A percentile compares a stretch with the other conserved stretches of the same genome.
Evolutionary conservation across 2,888 invertebrate species (phyloP).

Genomic region (Calameuta idolon): DNA sequence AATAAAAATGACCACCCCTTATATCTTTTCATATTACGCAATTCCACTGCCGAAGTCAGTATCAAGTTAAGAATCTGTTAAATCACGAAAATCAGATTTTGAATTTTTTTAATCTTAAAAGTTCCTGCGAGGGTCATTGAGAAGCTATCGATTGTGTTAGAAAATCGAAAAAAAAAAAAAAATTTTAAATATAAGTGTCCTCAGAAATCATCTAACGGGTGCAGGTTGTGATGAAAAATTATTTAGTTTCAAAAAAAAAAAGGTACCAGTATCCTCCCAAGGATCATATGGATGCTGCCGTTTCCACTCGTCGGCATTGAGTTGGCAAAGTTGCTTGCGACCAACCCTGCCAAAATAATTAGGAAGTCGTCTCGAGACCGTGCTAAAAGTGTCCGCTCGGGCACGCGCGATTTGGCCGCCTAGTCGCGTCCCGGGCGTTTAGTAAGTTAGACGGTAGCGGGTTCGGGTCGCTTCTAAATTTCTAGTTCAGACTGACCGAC

Average conservation of each 20-base stretch:
- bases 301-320: slow-evolving; percentile 70
- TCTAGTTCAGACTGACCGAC: slow-evolving; percentile 37
- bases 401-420: slow-evolving; percentile 67
- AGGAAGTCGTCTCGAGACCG: slow-evolving; percentile 77
- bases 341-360: slow-evolving; percentile 82
- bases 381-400: slow-evolving; percentile 75
- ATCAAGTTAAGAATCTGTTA: neutral
- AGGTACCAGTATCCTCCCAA: neutral
- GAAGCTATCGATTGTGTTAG: neutral
- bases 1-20: neutral
- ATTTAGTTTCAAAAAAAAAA: neutral
- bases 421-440: slow-evolving; percentile 69
- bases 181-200: neutral
- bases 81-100: neutral
- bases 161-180: neutral
- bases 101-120: neutral
- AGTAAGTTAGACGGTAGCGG: slow-evolving; percentile 61
- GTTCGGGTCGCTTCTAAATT: slow-evolving; percentile 31
- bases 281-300: slow-evolving; percentile 63
- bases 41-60: neutral
- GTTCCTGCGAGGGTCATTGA: neutral
- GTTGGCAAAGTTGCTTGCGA: slow-evolving; percentile 19
- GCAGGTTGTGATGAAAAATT: neutral
- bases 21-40: neutral
- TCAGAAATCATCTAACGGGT: neutral